phyloP scores from a whole-genome alignment of 1,140 invertebrate species.

The Macrobrachium nipponense region DNA sequence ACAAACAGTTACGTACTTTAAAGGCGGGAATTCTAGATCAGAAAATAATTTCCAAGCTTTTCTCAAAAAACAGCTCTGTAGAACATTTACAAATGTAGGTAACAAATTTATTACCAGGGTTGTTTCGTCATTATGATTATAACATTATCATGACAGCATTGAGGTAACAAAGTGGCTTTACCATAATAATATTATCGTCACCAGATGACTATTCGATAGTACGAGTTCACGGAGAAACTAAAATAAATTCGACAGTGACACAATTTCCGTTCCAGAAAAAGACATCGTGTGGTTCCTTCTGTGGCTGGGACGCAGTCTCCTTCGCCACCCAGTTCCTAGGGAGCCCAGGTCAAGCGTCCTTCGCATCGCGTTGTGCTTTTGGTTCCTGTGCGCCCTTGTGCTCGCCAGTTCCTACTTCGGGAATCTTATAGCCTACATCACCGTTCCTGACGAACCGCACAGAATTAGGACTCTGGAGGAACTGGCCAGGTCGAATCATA shows the following conservation, averaged over 20 bases:
- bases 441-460: conserved; percentile 7
- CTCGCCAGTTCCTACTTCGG: conserved; percentile 25
- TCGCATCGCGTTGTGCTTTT: not conserved
- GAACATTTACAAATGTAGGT: no score
- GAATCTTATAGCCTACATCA: conserved; percentile 28
- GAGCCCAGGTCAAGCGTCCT: not conserved
- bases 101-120: no score
- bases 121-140: no score
- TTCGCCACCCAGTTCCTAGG: not conserved
- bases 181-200: no score
- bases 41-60: no score
- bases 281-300: conserved; percentile 5
- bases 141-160: no score
- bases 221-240: not conserved
- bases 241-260: not conserved
- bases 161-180: no score
- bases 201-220: not conserved
- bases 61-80: no score
- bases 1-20: no score
- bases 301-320: not conserved
- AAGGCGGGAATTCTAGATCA: no score
- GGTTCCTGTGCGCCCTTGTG: conserved; percentile 23
- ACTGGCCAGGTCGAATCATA: conserved; percentile 3
- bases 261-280: not conserved
- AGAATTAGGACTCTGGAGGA: not conserved